These are phyloP conservation scores for Therioaphis trifolii DNA, from an alignment of 2,888 invertebrate genomes.

Conservation along the genomic window DNA sequence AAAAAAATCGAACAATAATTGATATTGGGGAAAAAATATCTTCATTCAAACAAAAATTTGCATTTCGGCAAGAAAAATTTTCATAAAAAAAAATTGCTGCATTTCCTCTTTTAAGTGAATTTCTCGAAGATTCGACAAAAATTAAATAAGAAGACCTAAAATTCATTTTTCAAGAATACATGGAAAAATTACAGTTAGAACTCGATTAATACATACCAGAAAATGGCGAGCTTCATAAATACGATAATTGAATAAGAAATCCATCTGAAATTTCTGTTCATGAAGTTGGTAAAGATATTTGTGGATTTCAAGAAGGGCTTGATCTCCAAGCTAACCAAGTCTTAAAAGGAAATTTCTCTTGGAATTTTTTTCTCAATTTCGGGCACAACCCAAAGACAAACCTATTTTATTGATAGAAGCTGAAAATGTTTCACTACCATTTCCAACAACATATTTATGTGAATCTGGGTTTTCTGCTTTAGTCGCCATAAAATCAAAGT, in stretches of 20 bases:
- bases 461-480: not conserved
- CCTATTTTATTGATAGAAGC: constrained; percentile 3
- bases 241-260: constrained; percentile 5
- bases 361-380: not conserved
- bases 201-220: too few relatives aligned
- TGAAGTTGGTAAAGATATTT: constrained; percentile 19
- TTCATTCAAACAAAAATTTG: constrained; percentile 14
- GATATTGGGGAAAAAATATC: constrained; percentile 24
- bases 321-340: constrained; percentile 2
- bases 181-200: too few relatives aligned
- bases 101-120: too few relatives aligned
- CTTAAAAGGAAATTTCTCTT: constrained; percentile 23
- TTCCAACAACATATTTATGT: constrained; percentile 5
- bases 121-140: too few relatives aligned
- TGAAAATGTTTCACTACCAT: not conserved
- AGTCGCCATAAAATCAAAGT: constrained; percentile 20
- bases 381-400: constrained; percentile 19
- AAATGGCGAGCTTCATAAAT: too few relatives aligned
- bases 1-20: too few relatives aligned
- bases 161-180: too few relatives aligned
- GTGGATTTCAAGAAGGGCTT: constrained; percentile 21
- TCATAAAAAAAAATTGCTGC: constrained; percentile 5
- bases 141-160: too few relatives aligned
- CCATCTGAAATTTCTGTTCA: not conserved
- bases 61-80: constrained; percentile 26